Percentiles rank a stretch among this genome's conserved stretches.
Conservation (phyloP, 1,140 invertebrate genomes). For the Lepidostoma basale region DNA sequence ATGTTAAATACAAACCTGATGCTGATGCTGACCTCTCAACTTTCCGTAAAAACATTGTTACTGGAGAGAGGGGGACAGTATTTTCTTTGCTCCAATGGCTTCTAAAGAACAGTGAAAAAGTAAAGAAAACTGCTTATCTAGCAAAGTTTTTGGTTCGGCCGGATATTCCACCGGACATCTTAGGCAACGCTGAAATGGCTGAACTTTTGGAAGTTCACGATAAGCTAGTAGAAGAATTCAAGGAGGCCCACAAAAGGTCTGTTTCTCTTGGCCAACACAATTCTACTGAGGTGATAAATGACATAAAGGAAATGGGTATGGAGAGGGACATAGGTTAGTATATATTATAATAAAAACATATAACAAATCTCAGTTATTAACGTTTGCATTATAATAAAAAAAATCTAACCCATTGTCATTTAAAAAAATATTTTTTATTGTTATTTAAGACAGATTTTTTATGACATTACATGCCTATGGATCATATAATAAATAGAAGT, state of each 20-base stretch:
- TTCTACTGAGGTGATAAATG: constrained; percentile 71
- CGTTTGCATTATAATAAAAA: background rate
- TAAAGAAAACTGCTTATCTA: constrained; percentile 82
- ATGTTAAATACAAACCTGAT: constrained; percentile 59
- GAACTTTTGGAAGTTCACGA: constrained; percentile 77
- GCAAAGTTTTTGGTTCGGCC: constrained; percentile 64
- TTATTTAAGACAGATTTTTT: too few species aligned
- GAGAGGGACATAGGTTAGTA: constrained; percentile 76
- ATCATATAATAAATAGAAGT: background rate
- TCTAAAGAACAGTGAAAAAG: constrained; percentile 71
- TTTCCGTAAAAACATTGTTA: constrained; percentile 74
- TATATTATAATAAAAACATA: constrained; percentile 1
- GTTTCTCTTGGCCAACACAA: constrained; percentile 67
- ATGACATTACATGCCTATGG: too few species aligned
- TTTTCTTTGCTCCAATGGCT: constrained; percentile 83
- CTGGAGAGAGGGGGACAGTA: constrained; percentile 76
- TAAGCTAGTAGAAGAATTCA: constrained; percentile 81
- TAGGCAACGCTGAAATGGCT: constrained; percentile 76
- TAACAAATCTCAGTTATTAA: too few species aligned
- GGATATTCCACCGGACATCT: constrained; percentile 81
- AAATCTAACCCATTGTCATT: background rate
- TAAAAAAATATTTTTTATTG: too few species aligned
- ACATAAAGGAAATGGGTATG: constrained; percentile 84
- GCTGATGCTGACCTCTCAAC: constrained; percentile 51
- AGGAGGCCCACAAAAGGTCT: constrained; percentile 76